Conservation (phyloP, 2,888 invertebrate species). For the Anthophora plumipes region DNA sequence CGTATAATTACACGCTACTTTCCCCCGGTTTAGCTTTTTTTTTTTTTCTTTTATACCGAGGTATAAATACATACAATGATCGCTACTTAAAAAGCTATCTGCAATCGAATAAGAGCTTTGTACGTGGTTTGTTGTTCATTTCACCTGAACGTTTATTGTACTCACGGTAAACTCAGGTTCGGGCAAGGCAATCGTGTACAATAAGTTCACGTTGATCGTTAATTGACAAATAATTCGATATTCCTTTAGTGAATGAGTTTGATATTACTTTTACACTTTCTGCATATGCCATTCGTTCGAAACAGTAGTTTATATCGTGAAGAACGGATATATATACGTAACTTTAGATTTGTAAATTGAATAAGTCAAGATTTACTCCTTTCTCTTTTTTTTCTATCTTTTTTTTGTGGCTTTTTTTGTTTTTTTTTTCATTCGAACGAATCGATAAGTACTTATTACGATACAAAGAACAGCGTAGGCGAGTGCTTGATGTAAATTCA, state of each 20-base stretch:
- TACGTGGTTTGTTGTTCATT: slow-evolving; percentile 20
- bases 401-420: too few species aligned
- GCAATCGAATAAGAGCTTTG: slow-evolving; percentile 40
- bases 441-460: slow-evolving; percentile 15
- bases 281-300: slow-evolving; percentile 7
- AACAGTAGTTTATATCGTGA: slow-evolving; percentile 1
- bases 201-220: slow-evolving; percentile 30
- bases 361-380: neutral
- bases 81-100: slow-evolving; percentile 37
- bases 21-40: neutral
- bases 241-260: slow-evolving; percentile 21
- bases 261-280: neutral
- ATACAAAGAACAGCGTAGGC: slow-evolving; percentile 34
- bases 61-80: slow-evolving; percentile 9
- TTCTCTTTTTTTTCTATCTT: neutral
- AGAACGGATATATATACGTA: slow-evolving; percentile 6
- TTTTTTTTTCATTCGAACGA: neutral
- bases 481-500: slow-evolving; percentile 25
- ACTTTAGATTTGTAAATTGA: slow-evolving; percentile 5
- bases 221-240: slow-evolving; percentile 63
- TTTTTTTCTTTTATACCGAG: neutral
- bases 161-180: slow-evolving; percentile 37
- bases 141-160: slow-evolving; percentile 42
- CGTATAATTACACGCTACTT: neutral
- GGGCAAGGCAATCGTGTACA: slow-evolving; percentile 54